phyloP scores from a whole-genome alignment of 2,113 vertebrate species.

The Megalops atlanticus region DNA sequence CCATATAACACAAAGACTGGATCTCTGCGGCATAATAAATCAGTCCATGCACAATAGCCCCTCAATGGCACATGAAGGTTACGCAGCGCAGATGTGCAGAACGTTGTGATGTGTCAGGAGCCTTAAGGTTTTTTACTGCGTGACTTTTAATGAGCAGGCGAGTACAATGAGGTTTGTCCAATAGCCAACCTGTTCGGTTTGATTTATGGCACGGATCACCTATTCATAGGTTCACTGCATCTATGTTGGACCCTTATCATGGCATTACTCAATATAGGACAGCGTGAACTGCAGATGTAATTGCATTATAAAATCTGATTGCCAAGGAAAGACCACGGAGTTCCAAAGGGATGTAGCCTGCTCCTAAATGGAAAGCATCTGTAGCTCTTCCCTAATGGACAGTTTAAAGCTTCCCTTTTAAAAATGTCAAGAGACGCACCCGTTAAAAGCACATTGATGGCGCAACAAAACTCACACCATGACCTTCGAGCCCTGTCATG shows the following conservation, averaged over 20 bases:
- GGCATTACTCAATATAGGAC: background rate
- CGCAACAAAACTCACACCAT: slow-evolving; percentile 2
- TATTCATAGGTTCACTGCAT: background rate
- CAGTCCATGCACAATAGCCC: background rate
- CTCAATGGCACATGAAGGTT: background rate
- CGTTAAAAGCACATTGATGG: slow-evolving; percentile 8
- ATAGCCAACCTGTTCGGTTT: background rate
- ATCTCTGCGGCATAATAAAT: background rate
- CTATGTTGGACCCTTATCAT: background rate
- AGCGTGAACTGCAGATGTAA: background rate
- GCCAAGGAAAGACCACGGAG: background rate
- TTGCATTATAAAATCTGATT: background rate
- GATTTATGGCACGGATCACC: background rate
- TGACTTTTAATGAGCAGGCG: background rate
- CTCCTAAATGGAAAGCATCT: slow-evolving; percentile 1
- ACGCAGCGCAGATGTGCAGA: background rate
- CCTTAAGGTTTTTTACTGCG: background rate
- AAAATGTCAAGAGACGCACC: slow-evolving; percentile 10
- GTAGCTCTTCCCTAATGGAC: slow-evolving; percentile 2
- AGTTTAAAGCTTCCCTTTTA: slow-evolving; percentile 13
- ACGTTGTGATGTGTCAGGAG: background rate
- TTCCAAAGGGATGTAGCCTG: background rate
- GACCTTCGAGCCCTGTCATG: background rate
- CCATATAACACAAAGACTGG: background rate
- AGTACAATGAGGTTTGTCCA: background rate